These are phyloP conservation scores for Pseudotriccus pelzelni DNA, from an alignment of 2,797 vertebrate species.

Conservation along the genomic window DNA sequence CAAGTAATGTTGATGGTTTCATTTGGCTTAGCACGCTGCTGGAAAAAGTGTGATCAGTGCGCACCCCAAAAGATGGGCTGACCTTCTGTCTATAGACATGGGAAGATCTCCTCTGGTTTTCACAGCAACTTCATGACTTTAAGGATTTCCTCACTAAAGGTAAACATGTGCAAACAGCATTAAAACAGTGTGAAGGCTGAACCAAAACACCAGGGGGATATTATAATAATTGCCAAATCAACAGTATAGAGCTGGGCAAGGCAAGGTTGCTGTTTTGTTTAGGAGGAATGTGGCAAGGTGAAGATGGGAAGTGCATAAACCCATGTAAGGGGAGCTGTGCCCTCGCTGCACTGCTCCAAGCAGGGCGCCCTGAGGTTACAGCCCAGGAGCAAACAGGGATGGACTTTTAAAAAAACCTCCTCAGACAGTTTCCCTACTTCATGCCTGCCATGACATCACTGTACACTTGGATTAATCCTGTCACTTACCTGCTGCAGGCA, in stretches of 20 bases:
- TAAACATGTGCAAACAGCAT: not conserved
- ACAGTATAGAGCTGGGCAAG: not conserved
- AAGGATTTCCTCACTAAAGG: not conserved
- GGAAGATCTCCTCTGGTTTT: not conserved
- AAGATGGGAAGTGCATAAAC: not conserved
- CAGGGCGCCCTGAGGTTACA: rapidly evolving
- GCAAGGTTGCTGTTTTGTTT: not conserved
- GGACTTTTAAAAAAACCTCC: not conserved
- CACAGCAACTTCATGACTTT: not conserved
- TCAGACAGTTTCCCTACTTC: not conserved
- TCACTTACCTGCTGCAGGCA: not conserved
- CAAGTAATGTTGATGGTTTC: not conserved
- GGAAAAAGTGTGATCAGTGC: not conserved
- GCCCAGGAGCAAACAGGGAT: not conserved
- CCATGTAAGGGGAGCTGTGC: rapidly evolving
- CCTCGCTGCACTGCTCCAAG: not conserved
- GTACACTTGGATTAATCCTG: not conserved
- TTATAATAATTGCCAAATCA: not conserved
- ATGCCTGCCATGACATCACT: not conserved
- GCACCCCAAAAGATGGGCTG: not conserved
- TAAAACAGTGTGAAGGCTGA: not conserved
- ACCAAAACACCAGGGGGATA: not conserved
- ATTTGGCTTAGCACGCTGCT: not conserved
- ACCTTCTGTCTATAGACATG: not conserved
- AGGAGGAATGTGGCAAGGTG: not conserved